Percentiles rank a stretch among this genome's conserved stretches.
Evolutionary conservation across 2,888 invertebrate species (phyloP).

Genomic region (Tenthredo livida): DNA sequence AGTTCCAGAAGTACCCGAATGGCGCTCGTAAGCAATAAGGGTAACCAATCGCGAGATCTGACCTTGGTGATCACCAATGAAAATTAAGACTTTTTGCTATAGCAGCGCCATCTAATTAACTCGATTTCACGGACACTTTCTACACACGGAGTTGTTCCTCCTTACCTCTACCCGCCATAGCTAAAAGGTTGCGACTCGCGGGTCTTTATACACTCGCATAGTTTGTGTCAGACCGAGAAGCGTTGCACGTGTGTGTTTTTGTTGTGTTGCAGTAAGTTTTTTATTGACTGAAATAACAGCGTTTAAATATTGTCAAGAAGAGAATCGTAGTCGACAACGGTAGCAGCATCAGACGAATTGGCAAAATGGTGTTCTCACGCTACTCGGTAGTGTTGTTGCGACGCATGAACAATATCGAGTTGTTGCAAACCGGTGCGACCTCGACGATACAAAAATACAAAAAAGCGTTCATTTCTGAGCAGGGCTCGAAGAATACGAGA

Average conservation of each 20-base stretch:
- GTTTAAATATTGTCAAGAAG: background rate
- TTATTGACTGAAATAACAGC: background rate
- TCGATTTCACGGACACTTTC: too few species aligned
- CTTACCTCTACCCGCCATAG: too few species aligned
- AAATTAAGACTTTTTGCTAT: too few species aligned
- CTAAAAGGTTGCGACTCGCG: background rate
- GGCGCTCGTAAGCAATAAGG: too few species aligned
- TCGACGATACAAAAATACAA: background rate
- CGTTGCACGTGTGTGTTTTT: background rate
- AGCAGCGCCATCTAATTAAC: too few species aligned
- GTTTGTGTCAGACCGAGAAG: background rate
- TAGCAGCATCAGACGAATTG: background rate
- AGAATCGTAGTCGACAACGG: background rate
- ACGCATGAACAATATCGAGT: background rate
- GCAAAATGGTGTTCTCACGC: constrained; percentile 24
- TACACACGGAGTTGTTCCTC: too few species aligned
- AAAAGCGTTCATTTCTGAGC: background rate
- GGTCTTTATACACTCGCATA: background rate
- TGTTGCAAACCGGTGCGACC: background rate
- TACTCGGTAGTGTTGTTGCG: constrained; percentile 8
- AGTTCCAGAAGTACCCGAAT: too few species aligned
- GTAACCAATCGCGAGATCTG: too few species aligned
- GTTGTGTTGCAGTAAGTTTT: background rate
- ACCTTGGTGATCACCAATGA: too few species aligned
- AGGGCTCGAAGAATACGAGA: background rate